These are phyloP conservation scores for Peromyscus polionotus DNA, from an alignment of 2,113 vertebrate genomes.

Conservation along the genomic window DNA sequence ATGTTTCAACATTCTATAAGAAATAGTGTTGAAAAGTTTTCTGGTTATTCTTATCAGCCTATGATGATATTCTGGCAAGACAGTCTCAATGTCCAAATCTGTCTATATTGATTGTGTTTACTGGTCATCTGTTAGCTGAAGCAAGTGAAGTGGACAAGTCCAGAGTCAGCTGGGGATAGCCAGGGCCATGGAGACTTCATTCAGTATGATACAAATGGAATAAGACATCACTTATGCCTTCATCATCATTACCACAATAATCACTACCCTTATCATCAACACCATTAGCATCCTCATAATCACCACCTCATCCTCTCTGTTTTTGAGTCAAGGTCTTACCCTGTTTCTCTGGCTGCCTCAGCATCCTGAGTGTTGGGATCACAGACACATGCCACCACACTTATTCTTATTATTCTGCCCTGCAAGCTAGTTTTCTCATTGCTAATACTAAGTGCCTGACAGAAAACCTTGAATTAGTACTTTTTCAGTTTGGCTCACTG, in stretches of 20 bases:
- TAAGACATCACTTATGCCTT: fast-evolving
- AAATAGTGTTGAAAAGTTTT: background rate
- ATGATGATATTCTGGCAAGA: background rate
- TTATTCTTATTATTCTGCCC: too few species aligned
- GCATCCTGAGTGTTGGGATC: background rate
- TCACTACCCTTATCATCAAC: background rate
- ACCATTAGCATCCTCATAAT: background rate
- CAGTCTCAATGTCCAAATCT: background rate
- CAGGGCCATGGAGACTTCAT: background rate
- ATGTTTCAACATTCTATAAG: background rate
- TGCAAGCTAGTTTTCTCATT: background rate
- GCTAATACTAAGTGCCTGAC: background rate
- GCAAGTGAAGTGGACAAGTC: too few species aligned
- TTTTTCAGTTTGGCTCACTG: background rate
- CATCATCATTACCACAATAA: background rate
- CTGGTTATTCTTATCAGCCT: background rate
- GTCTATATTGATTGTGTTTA: background rate
- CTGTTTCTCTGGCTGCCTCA: background rate
- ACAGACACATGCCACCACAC: too few species aligned
- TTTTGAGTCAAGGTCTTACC: background rate
- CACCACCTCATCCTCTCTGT: background rate
- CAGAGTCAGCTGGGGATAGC: background rate
- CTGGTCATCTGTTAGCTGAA: background rate
- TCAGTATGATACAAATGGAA: background rate
- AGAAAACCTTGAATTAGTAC: background rate